A percentile compares a stretch with the other conserved stretches of the same genome.
Evolutionary conservation across 2,888 invertebrate species (phyloP).

Genomic region (Zygaena filipendulae): DNA sequence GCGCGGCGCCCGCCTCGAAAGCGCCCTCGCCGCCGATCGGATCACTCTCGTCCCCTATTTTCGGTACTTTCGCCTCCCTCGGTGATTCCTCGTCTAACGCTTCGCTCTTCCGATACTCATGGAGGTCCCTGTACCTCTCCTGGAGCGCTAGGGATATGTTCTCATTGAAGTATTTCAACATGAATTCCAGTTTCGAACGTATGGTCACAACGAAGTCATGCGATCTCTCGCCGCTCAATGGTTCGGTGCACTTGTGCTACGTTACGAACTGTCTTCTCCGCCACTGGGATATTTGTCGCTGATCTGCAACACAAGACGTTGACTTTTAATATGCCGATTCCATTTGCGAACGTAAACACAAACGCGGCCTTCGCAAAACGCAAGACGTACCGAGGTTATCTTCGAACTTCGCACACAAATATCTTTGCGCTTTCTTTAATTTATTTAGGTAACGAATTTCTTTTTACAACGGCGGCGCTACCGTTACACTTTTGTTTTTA

Average conservation of each 20-base stretch:
- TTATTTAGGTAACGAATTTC: too few species aligned
- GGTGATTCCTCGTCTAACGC: slow-evolving; percentile 60
- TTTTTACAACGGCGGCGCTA: too few species aligned
- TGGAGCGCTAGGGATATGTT: slow-evolving; percentile 68
- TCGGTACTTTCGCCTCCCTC: slow-evolving; percentile 61
- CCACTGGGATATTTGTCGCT: slow-evolving; percentile 23
- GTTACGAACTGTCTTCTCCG: slow-evolving; percentile 22
- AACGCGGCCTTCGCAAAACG: too few species aligned
- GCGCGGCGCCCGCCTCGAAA: slow-evolving; percentile 56
- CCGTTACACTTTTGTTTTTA: too few species aligned
- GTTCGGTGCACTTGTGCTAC: slow-evolving; percentile 16
- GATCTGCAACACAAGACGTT: slow-evolving; percentile 33
- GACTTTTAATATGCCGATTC: slow-evolving; percentile 3
- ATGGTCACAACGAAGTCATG: slow-evolving; percentile 55
- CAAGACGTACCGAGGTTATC: too few species aligned
- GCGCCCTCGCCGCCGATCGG: slow-evolving; percentile 62
- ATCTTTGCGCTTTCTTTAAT: slow-evolving; percentile 18
- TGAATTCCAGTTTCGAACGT: slow-evolving; percentile 62
- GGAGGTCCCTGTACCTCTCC: slow-evolving; percentile 68
- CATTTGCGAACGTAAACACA: slow-evolving; percentile 3
- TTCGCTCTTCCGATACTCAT: slow-evolving; percentile 65
- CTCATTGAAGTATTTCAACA: slow-evolving; percentile 69
- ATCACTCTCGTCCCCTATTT: slow-evolving; percentile 60
- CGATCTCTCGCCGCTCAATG: slow-evolving; percentile 37
- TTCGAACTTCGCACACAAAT: slow-evolving; percentile 14